Evolutionary conservation across 1,140 invertebrate genomes (phyloP), one percentile per base, ranked within the genome.

Genomic region (Metopolophium dirhodum): DNA sequence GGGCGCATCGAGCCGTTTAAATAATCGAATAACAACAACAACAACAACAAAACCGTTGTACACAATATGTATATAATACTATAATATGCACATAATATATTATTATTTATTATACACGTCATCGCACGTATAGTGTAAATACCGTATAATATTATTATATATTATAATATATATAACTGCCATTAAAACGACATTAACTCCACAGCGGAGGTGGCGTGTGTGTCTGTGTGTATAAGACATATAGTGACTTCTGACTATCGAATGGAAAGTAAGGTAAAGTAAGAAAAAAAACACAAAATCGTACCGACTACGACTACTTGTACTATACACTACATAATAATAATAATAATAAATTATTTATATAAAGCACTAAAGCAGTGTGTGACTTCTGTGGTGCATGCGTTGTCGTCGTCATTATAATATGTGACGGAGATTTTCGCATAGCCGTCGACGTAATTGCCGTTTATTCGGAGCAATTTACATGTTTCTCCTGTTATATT

Each of bases 391-490:
- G 35, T 37, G 35, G 77, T 45, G 35, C 83, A 85, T 85, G 37
- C 41, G 83, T 45, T 20, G 61, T 68, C 14, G 61, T 68, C 30
- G 3, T 77, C 57, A 37, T 35, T 41, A 22, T 83, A 41, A 83
- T 51, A 51, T 23, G n/a, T 7, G 35, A 37, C 14, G 88, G 54
- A 57, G 8, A 51, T 90, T 61, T 90, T 90, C 14, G 88, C 88
- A 45, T 61, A 18, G 51, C n/a, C 35, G 22, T 37, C 37, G 23
- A 41, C 30, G 91, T 92, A 92, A 92, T 92, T 20, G 54, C 77
- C 82, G 47, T 92, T 85, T 92, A 92, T 92, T 92, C 91, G 91
- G 91, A 92, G 49, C 91, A 83, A 91, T 91, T 91, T 91, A 49
- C 90, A 49, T 85, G 91, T 92, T 92, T 92, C 30, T 92, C 57